Conservation (phyloP, 2,888 invertebrate genomes). For the Polydrusus pterygomalis region DNA sequence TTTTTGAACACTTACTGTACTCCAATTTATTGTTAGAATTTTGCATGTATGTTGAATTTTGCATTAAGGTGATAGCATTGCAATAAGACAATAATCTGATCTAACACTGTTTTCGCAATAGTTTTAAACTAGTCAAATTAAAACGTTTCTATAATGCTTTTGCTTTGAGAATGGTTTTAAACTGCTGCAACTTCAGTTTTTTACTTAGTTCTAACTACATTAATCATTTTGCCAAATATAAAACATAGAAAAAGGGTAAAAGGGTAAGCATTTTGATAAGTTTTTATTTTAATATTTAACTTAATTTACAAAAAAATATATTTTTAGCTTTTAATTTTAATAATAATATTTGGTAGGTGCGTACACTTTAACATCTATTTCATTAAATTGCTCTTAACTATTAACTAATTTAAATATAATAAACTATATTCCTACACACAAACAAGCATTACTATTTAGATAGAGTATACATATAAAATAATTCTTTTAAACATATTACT, state of each 20-base stretch:
- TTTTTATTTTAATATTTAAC: neutral
- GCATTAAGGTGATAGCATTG: neutral
- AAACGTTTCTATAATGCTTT: neutral
- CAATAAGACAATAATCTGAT: slow-evolving; percentile 15
- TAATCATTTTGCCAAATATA: neutral
- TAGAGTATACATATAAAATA: too few relatives aligned
- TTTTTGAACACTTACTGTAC: too few relatives aligned
- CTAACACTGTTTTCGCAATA: neutral
- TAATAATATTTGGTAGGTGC: neutral
- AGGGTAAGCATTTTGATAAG: neutral
- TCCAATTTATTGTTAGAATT: too few relatives aligned
- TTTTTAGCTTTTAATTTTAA: neutral
- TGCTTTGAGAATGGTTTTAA: neutral
- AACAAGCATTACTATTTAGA: neutral
- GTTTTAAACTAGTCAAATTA: neutral
- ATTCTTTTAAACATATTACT: too few relatives aligned
- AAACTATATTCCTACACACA: neutral
- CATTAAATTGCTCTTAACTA: neutral
- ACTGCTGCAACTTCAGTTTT: neutral
- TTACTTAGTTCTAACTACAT: neutral
- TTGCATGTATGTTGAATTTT: neutral
- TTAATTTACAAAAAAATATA: neutral
- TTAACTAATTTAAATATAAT: neutral
- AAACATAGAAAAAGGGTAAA: neutral
- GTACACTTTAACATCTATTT: slow-evolving; percentile 14